Percentiles rank a stretch among this genome's conserved stretches.
phyloP scores from a whole-genome alignment of 2,888 invertebrate genomes.

The Lampropteryx suffumata region DNA sequence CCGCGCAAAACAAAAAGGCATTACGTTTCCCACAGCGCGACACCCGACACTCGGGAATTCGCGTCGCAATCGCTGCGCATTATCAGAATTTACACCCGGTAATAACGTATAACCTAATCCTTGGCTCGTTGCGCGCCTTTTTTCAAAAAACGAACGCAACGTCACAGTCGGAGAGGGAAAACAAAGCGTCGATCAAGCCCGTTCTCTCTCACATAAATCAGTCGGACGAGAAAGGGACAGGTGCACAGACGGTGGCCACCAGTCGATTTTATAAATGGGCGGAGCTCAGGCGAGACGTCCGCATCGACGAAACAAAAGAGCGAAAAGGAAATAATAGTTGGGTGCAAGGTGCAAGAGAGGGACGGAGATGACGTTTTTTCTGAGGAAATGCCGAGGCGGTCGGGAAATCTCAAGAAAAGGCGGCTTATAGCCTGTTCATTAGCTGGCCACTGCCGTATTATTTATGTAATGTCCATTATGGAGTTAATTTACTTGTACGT shows the following conservation, averaged over 20 bases:
- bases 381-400: constrained; percentile 67
- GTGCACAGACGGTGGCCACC: constrained; percentile 72
- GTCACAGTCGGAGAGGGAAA: constrained; percentile 70
- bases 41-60: constrained; percentile 67
- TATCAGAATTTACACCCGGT: constrained; percentile 68
- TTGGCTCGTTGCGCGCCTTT: constrained; percentile 52
- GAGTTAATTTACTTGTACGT: constrained; percentile 40
- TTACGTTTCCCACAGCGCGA: constrained; percentile 60
- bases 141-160: constrained; percentile 58
- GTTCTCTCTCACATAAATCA: constrained; percentile 82
- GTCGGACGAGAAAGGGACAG: constrained; percentile 78
- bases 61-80: constrained; percentile 67
- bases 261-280: constrained; percentile 82
- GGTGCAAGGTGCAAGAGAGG: constrained; percentile 75
- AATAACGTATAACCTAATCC: constrained; percentile 41
- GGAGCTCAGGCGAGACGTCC: constrained; percentile 77
- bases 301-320: constrained; percentile 76
- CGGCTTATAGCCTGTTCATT: constrained; percentile 49
- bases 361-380: constrained; percentile 61
- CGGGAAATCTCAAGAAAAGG: constrained; percentile 74
- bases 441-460: constrained; percentile 44
- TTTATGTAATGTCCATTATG: constrained; percentile 49
- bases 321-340: constrained; percentile 74
- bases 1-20: constrained; percentile 62
- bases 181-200: constrained; percentile 81